These are phyloP conservation scores for Pinctada fucata DNA, from an alignment of 2,888 invertebrate species.

Conservation along the genomic window DNA sequence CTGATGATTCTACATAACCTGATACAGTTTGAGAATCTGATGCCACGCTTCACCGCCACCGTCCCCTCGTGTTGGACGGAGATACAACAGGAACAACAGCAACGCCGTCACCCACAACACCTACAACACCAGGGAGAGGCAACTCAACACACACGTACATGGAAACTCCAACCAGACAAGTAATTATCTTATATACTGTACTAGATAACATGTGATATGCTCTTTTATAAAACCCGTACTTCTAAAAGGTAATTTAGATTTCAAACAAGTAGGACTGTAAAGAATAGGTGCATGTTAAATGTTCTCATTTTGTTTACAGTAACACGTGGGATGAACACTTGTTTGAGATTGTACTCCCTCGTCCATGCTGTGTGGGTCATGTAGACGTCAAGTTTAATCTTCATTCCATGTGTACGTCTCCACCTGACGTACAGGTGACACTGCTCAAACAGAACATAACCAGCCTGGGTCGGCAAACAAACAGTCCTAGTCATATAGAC, in stretches of 20 bases:
- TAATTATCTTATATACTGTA: constrained; percentile 74
- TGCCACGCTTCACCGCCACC: constrained; percentile 88
- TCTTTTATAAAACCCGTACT: no score
- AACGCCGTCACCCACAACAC: constrained; percentile 91
- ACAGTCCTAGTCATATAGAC: constrained; percentile 31
- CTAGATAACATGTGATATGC: no score
- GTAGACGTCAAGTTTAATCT: constrained; percentile 92
- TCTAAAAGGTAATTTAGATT: no score
- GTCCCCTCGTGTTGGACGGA: constrained; percentile 96
- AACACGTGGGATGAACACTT: constrained; percentile 95
- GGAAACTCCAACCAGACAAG: constrained; percentile 91
- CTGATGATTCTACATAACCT: constrained; percentile 85
- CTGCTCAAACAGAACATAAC: constrained; percentile 84
- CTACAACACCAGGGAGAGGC: constrained; percentile 83
- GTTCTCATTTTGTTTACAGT: constrained; percentile 70
- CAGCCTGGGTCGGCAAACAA: constrained; percentile 76
- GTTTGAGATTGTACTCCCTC: constrained; percentile 90
- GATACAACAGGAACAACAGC: constrained; percentile 92
- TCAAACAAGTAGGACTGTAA: no score
- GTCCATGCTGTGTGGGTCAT: constrained; percentile 87
- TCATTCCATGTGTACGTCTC: constrained; percentile 85
- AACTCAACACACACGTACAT: constrained; percentile 88
- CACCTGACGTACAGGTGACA: constrained; percentile 88
- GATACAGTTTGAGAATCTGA: constrained; percentile 86
- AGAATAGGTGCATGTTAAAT: no score